Conservation (phyloP, 30 jellyfish, hydroid and myxozoan genomes). For the Pseudorhiza aurosa region DNA sequence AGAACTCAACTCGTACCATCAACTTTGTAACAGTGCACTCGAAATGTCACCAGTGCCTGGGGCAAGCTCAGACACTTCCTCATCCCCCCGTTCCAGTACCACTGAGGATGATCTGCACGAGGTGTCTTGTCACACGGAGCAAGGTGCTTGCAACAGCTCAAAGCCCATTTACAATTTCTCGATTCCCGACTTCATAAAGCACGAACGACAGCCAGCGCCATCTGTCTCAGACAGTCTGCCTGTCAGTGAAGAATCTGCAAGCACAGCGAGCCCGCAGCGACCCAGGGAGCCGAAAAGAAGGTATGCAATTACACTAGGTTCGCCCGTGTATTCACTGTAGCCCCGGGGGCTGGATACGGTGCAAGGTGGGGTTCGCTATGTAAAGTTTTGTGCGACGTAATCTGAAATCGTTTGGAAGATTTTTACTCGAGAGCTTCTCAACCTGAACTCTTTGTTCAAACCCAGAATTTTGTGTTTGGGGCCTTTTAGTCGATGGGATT, state of each 20-base stretch:
- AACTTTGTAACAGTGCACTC: slow-evolving; percentile 64
- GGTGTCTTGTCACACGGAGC: slow-evolving; percentile 56
- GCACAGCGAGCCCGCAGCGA: neutral
- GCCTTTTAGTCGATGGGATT: too few species aligned
- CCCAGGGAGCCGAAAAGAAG: slow-evolving; percentile 58
- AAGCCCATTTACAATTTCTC: slow-evolving; percentile 93
- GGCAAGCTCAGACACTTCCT: slow-evolving; percentile 90
- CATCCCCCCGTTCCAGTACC: slow-evolving; percentile 93
- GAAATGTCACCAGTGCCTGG: slow-evolving; percentile 70
- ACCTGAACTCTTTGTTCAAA: too few species aligned
- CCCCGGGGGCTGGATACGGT: too few species aligned
- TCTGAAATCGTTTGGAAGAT: too few species aligned
- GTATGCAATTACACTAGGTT: too few species aligned
- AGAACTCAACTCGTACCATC: slow-evolving; percentile 50
- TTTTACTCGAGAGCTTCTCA: too few species aligned
- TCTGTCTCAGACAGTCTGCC: slow-evolving; percentile 20
- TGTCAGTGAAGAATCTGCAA: neutral
- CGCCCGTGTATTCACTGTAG: too few species aligned
- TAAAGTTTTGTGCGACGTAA: too few species aligned
- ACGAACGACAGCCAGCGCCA: slow-evolving; percentile 66
- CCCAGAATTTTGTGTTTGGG: too few species aligned
- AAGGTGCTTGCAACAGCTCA: slow-evolving; percentile 50
- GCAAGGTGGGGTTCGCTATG: too few species aligned
- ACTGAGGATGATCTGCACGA: slow-evolving; percentile 84
- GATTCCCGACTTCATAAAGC: slow-evolving; percentile 91